Evolutionary conservation across 2,113 vertebrate genomes (phyloP).

Genomic region (Periophthalmus modestus): DNA sequence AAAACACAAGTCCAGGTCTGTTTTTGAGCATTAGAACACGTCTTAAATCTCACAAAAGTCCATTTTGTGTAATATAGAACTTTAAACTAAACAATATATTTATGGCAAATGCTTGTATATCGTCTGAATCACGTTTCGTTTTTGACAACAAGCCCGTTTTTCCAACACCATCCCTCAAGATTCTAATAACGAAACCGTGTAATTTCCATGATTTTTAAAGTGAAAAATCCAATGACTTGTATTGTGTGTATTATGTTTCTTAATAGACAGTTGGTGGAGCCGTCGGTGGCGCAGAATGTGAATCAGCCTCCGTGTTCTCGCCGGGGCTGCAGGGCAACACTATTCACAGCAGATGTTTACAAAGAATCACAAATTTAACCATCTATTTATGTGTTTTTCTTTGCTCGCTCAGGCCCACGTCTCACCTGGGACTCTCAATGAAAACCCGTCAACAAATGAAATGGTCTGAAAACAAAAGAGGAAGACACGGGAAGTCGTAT

Average conservation of each 20-base stretch:
- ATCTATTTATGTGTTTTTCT: slow-evolving; percentile 36
- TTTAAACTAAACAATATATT: too few species aligned
- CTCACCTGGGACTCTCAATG: slow-evolving; percentile 37
- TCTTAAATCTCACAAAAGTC: too few species aligned
- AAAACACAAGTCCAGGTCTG: too few species aligned
- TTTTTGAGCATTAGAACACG: too few species aligned
- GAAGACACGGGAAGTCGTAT: slow-evolving; percentile 26
- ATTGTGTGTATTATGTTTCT: slow-evolving; percentile 32
- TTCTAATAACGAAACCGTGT: slow-evolving; percentile 10
- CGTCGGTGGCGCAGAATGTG: slow-evolving; percentile 9
- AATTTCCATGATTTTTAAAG: slow-evolving; percentile 15
- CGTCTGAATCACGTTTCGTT: neutral
- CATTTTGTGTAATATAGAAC: too few species aligned
- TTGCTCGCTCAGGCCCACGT: slow-evolving; percentile 22
- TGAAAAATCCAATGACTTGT: slow-evolving; percentile 3
- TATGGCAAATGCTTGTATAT: too few species aligned
- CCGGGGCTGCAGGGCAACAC: slow-evolving; percentile 28
- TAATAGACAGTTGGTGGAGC: slow-evolving; percentile 12
- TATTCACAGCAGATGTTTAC: slow-evolving; percentile 37
- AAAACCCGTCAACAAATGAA: slow-evolving; percentile 26
- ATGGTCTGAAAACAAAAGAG: slow-evolving; percentile 31
- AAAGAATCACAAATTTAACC: slow-evolving; percentile 38
- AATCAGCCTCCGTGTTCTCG: slow-evolving; percentile 12
- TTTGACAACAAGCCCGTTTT: slow-evolving; percentile 33
- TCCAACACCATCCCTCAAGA: slow-evolving; percentile 12